phyloP scores from a whole-genome alignment of 2,797 vertebrate genomes.

The Nannoperca obscura region DNA sequence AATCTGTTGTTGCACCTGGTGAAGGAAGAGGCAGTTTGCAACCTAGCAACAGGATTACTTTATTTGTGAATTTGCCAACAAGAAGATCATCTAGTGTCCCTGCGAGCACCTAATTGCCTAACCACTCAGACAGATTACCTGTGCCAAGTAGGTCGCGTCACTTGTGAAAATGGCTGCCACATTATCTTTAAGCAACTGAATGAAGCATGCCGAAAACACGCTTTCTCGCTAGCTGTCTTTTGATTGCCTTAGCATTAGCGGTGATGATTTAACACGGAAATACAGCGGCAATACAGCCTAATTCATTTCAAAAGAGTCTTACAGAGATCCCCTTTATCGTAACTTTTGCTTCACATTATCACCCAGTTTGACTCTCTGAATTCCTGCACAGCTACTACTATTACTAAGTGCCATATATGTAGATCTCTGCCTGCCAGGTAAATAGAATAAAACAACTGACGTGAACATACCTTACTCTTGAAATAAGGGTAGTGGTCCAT shows the following conservation, averaged over 20 bases:
- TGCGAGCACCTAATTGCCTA: conserved; percentile 67
- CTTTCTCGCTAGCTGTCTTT: background rate
- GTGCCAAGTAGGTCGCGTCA: conserved; percentile 65
- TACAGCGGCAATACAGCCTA: background rate
- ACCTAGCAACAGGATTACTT: conserved; percentile 82
- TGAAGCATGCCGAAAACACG: background rate
- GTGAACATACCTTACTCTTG: conserved; percentile 86
- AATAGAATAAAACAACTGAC: background rate
- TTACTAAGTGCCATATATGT: background rate
- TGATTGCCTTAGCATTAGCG: background rate
- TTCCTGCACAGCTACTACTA: background rate
- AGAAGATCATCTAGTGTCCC: conserved; percentile 76
- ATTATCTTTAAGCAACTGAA: conserved; percentile 14
- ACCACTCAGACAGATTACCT: conserved; percentile 73
- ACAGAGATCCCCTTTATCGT: background rate
- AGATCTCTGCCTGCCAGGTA: background rate
- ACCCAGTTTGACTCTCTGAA: conserved; percentile 1
- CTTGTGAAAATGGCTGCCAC: conserved; percentile 54
- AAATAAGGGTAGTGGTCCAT: conserved; percentile 91
- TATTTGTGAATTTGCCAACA: conserved; percentile 80
- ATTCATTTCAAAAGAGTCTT: background rate
- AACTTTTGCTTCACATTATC: background rate
- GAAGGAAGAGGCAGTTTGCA: conserved; percentile 71
- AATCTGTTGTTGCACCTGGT: conserved; percentile 78
- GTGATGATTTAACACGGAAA: background rate